Conservation (phyloP, 1,140 invertebrate genomes). For the Drosophila hydei region DNA sequence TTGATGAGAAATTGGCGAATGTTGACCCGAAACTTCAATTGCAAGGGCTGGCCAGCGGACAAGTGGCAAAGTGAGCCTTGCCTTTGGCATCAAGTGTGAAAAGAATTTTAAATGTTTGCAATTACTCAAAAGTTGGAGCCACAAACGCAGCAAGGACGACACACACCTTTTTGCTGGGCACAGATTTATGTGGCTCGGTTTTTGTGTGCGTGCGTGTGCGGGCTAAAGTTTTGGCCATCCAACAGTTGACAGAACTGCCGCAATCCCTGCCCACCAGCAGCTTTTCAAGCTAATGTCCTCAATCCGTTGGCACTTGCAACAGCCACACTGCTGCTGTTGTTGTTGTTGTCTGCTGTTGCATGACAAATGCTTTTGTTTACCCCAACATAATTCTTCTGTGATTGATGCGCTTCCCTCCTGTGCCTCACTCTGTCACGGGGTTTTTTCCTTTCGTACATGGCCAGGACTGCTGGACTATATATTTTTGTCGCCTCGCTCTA, state of each 20-base stretch:
- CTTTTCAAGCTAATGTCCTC: constrained; percentile 76
- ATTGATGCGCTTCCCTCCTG: constrained; percentile 67
- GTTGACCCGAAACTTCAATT: constrained; percentile 60
- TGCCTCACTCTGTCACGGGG: neutral
- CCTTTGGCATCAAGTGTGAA: constrained; percentile 69
- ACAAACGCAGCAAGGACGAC: no score
- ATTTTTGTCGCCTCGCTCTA: constrained; percentile 64
- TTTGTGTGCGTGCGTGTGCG: constrained; percentile 27
- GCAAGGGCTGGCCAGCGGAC: constrained; percentile 11
- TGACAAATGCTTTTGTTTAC: constrained; percentile 83
- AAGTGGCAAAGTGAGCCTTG: constrained; percentile 40
- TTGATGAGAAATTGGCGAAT: constrained; percentile 58
- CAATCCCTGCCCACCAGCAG: constrained; percentile 32
- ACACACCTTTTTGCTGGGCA: constrained; percentile 63
- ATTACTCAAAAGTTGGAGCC: constrained; percentile 67
- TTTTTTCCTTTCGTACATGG: constrained; percentile 35
- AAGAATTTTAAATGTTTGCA: constrained; percentile 77
- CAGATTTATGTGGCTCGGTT: constrained; percentile 68
- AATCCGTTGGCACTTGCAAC: constrained; percentile 71
- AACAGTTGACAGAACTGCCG: constrained; percentile 38
- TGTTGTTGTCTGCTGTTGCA: constrained; percentile 57
- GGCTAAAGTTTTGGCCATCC: constrained; percentile 44
- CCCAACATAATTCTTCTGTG: constrained; percentile 82
- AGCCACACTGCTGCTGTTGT: constrained; percentile 10
- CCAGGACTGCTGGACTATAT: constrained; percentile 35